Evolutionary conservation across 2,797 vertebrate genomes (phyloP).

Genomic region (Lycodopsis pacificus): DNA sequence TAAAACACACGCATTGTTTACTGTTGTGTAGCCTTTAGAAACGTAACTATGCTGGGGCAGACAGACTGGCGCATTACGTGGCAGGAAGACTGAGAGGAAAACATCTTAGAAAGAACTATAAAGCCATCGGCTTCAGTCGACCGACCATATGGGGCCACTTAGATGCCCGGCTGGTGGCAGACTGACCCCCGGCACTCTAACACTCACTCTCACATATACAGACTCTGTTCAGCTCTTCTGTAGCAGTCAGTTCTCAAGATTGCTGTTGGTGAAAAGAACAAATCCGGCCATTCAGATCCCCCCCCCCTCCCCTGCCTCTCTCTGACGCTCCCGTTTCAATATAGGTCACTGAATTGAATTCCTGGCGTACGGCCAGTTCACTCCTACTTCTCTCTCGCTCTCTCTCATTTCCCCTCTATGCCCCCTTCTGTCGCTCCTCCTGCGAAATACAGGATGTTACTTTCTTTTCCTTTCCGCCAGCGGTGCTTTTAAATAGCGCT

Average conservation of each 20-base stretch:
- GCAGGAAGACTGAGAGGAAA: constrained; percentile 33
- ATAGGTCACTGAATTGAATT: constrained; percentile 77
- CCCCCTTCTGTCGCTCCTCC: constrained; percentile 2
- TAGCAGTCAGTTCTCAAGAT: constrained; percentile 19
- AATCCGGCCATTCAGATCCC: constrained; percentile 60
- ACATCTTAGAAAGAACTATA: constrained; percentile 35
- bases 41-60: background rate
- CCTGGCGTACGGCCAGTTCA: constrained; percentile 62
- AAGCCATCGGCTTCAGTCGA: constrained; percentile 40
- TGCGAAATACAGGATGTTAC: constrained; percentile 52
- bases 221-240: constrained; percentile 36
- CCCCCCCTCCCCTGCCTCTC: constrained; percentile 9
- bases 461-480: constrained; percentile 24
- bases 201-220: constrained; percentile 38
- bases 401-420: background rate
- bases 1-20: background rate
- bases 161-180: constrained; percentile 51
- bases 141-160: constrained; percentile 71
- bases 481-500: constrained; percentile 26
- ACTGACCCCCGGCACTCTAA: constrained; percentile 37
- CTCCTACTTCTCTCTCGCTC: constrained; percentile 16
- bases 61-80: constrained; percentile 13
- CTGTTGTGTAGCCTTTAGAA: constrained; percentile 4
- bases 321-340: constrained; percentile 59
- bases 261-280: constrained; percentile 59